Conservation (phyloP, 2,113 vertebrate genomes). For the Lota lota region DNA sequence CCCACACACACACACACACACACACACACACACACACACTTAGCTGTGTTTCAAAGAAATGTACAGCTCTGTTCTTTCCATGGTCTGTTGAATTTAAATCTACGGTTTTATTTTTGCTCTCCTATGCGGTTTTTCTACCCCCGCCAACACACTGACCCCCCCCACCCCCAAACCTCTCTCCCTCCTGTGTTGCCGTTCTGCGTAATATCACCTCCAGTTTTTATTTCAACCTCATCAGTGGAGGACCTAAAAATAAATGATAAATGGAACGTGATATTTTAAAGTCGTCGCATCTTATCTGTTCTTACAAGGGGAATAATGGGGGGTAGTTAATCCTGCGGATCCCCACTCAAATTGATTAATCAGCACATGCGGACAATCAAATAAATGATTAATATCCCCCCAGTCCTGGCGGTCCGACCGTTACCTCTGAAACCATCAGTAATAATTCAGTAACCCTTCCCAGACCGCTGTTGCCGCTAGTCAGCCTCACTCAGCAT, state of each 20-base stretch:
- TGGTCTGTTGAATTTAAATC: conserved; percentile 35
- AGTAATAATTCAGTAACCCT: conserved; percentile 81
- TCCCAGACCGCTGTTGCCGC: conserved; percentile 68
- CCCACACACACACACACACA: neutral
- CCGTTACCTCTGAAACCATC: conserved; percentile 77
- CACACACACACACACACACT: neutral
- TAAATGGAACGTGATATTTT: conserved; percentile 84
- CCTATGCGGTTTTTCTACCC: conserved; percentile 20
- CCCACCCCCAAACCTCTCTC: conserved; percentile 39
- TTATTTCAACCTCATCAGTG: conserved; percentile 79
- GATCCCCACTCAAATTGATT: conserved; percentile 80
- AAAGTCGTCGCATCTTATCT: conserved; percentile 79
- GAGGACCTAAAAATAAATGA: conserved; percentile 83
- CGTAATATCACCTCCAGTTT: conserved; percentile 76
- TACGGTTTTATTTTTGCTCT: conserved; percentile 15
- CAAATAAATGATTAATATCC: conserved; percentile 84
- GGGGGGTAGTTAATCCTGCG: conserved; percentile 81
- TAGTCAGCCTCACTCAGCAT: conserved; percentile 69
- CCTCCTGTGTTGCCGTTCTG: conserved; percentile 60
- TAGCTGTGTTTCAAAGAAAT: neutral
- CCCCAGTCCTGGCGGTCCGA: conserved; percentile 68
- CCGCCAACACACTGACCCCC: conserved; percentile 23
- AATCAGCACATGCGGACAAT: conserved; percentile 82
- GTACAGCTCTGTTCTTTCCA: conserved; percentile 9
- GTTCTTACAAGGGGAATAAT: conserved; percentile 79